Base-by-base conservation (phyloP, 2,797 vertebrate genomes). In the Sebastes itinus region DNA sequence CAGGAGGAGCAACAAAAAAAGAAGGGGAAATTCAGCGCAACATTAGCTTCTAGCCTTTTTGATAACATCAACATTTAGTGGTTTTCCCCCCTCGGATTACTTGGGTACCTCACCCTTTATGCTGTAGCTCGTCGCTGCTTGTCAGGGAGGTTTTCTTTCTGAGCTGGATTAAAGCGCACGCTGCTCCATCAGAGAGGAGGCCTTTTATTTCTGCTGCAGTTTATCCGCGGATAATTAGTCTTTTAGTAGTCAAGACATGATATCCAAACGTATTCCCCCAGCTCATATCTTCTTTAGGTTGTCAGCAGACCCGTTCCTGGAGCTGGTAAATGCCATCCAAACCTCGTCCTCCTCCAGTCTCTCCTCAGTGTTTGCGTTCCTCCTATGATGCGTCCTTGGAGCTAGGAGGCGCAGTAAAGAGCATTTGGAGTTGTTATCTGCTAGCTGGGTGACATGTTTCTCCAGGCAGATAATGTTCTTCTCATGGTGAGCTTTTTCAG, bases 31-130 rank as follows among this genome's bases (percentile, higher is more conserved):
- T 59, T 75, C 27, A 23, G 61, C 46, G 74, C 78, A 69, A 78
- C 80, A 85, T 89, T 59, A 75, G 72, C 63, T 71, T 38, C 35
- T 63, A 33, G 38, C 32, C 7, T 38, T 42, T 64, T 38, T 14
- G 6, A 46, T 46, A 46, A 60, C 35, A 67, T 25, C 77, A 62
- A 77, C 60, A 68, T 71, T n/a, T 35, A 76, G 38, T 59, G 69
- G 2, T 35, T 30, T 30, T 20, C 4, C 4, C 22, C 28, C 23
- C 61, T 5, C 52, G 6, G 30, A 4, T 56, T n/a, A 35, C 82
- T 46, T 63, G 18, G 33, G 71, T 35, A 74, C 72, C 94, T 95
- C 92, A 94, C 94, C 94, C 93, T 89, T 86, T 83, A 38, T 42
- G 87, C 88, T 78, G 91, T 91, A 77, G 90, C 92, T 87, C 62